Conservation (phyloP, 2,888 invertebrate species). For the Drosophila eohydei region DNA sequence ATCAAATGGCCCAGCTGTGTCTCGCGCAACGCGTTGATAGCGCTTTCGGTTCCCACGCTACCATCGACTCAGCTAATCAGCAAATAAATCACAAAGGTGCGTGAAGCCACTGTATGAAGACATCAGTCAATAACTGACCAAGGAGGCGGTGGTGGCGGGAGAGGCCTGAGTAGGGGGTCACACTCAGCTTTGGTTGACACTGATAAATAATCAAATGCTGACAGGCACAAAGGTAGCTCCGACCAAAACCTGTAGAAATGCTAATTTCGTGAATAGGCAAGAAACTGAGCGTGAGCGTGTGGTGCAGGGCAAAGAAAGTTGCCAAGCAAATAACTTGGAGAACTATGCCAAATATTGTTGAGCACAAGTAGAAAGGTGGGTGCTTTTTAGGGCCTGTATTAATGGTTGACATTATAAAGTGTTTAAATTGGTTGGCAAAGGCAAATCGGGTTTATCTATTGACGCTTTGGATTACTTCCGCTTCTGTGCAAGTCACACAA, state of each 20-base stretch:
- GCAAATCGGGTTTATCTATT: too few relatives aligned
- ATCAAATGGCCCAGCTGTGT: slow-evolving; percentile 74
- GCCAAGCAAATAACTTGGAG: background rate
- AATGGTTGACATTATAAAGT: background rate
- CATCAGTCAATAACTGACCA: slow-evolving; percentile 46
- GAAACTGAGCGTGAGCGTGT: background rate
- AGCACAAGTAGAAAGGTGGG: background rate
- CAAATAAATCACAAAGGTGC: slow-evolving; percentile 57
- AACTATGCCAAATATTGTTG: background rate
- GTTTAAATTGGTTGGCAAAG: too few relatives aligned
- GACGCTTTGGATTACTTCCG: too few relatives aligned
- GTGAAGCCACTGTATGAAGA: slow-evolving; percentile 62
- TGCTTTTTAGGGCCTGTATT: background rate
- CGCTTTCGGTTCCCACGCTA: slow-evolving; percentile 71
- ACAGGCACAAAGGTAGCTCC: slow-evolving; percentile 5
- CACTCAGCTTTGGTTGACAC: slow-evolving; percentile 35
- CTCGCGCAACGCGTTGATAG: slow-evolving; percentile 47
- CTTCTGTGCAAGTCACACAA: background rate
- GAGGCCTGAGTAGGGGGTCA: background rate
- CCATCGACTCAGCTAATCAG: slow-evolving; percentile 31
- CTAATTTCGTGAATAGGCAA: slow-evolving; percentile 14
- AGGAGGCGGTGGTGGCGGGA: background rate
- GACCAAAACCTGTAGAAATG: slow-evolving; percentile 6
- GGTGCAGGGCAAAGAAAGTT: background rate
- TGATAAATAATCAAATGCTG: slow-evolving; percentile 51